Conservation (phyloP, 2,113 vertebrate species). For the Octodon degus region DNA sequence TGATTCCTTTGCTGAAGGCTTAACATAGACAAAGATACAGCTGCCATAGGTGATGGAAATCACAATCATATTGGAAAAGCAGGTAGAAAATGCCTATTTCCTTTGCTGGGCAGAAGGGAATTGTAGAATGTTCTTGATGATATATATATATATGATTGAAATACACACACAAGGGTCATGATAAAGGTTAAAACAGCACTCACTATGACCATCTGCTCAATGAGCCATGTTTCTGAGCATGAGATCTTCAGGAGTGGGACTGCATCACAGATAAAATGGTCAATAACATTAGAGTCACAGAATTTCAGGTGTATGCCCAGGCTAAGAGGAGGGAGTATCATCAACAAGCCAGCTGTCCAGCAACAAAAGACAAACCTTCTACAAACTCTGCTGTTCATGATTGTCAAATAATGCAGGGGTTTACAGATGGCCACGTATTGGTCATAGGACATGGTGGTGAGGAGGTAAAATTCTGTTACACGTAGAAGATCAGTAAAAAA, state of each 20-base stretch:
- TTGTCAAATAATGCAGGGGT: constrained; percentile 58
- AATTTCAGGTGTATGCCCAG: constrained; percentile 27
- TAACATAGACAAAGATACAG: constrained; percentile 51
- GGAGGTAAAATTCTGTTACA: constrained; percentile 54
- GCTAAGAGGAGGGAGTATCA: constrained; percentile 55
- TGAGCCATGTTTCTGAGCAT: constrained; percentile 38
- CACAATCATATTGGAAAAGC: constrained; percentile 56
- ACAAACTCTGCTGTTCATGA: constrained; percentile 60
- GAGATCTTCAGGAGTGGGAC: constrained; percentile 27
- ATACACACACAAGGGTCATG: constrained; percentile 62
- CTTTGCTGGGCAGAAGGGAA: constrained; percentile 57
- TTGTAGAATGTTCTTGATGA: constrained; percentile 46
- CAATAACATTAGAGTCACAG: constrained; percentile 32
- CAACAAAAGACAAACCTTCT: constrained; percentile 34
- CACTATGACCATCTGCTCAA: constrained; percentile 24
- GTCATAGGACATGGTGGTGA: constrained; percentile 63
- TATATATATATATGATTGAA: constrained; percentile 48
- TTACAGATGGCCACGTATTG: constrained; percentile 57
- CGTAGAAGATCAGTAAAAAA: constrained; percentile 36
- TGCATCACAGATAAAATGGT: constrained; percentile 52
- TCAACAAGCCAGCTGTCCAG: constrained; percentile 45
- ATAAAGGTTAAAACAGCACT: constrained; percentile 33
- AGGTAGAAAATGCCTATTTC: constrained; percentile 59
- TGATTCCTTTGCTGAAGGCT: constrained; percentile 13
- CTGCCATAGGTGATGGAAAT: constrained; percentile 48